These are phyloP conservation scores for Helogale parvula DNA, from an alignment of 2,113 vertebrate genomes.

Conservation along the genomic window DNA sequence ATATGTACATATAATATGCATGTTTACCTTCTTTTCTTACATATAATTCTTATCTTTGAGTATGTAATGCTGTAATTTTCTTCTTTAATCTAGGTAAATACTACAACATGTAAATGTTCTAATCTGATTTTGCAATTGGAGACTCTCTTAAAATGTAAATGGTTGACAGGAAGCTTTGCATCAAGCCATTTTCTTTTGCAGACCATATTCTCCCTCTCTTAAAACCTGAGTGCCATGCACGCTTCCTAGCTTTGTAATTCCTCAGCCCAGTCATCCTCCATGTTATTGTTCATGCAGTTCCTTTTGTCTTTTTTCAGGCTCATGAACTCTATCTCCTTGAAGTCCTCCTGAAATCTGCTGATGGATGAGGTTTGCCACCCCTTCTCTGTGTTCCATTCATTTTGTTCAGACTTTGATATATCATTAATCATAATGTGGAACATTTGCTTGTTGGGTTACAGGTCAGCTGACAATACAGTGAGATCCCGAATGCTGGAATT, in stretches of 20 bases:
- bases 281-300: background rate
- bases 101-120: background rate
- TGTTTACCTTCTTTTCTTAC: background rate
- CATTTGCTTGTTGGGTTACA: background rate
- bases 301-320: background rate
- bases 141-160: background rate
- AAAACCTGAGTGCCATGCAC: background rate
- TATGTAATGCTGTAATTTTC: background rate
- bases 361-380: background rate
- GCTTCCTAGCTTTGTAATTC: background rate
- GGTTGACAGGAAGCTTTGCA: background rate
- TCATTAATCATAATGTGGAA: background rate
- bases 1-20: background rate
- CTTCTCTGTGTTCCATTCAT: background rate
- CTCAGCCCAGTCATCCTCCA: background rate
- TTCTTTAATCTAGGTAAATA: background rate
- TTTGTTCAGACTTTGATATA: background rate
- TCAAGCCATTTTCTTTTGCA: background rate
- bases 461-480: no score
- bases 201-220: background rate
- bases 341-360: background rate
- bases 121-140: background rate
- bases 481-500: background rate
- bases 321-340: background rate
- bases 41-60: background rate